Evolutionary conservation across 2,113 vertebrate species (phyloP).

Genomic region (Petrocephalus zakoni): DNA sequence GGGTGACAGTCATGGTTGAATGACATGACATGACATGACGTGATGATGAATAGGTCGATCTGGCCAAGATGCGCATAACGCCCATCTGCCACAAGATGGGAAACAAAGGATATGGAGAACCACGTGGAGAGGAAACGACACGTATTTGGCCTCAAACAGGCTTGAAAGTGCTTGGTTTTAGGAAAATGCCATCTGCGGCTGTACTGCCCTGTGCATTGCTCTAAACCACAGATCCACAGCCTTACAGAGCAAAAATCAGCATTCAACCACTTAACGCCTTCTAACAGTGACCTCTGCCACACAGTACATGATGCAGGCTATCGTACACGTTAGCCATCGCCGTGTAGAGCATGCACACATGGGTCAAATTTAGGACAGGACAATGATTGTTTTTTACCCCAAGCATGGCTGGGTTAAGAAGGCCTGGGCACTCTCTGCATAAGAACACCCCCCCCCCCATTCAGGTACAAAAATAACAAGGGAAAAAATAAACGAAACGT

Average conservation of each 20-base stretch:
- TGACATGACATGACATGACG: slow-evolving; percentile 30
- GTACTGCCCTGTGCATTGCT: neutral
- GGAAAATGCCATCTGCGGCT: slow-evolving; percentile 2
- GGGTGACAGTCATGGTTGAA: slow-evolving; percentile 27
- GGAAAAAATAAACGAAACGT: neutral
- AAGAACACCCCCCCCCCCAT: neutral
- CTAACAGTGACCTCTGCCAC: neutral
- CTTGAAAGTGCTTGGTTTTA: slow-evolving; percentile 38
- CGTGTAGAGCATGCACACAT: neutral
- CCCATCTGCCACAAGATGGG: neutral
- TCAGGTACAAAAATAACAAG: neutral
- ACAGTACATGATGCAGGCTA: neutral
- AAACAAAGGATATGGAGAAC: neutral
- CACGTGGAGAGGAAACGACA: slow-evolving; percentile 4
- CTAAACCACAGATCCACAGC: neutral
- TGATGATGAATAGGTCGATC: neutral
- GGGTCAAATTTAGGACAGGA: slow-evolving; percentile 10
- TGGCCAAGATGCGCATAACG: slow-evolving; percentile 20
- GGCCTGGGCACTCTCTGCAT: neutral
- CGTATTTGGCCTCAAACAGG: slow-evolving; percentile 20
- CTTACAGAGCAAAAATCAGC: slow-evolving; percentile 13
- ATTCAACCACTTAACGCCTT: neutral
- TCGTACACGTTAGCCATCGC: neutral
- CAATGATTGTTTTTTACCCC: neutral
- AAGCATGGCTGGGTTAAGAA: neutral